phyloP scores from a whole-genome alignment of 2,888 invertebrate species.

The Anthoptus insignis region DNA sequence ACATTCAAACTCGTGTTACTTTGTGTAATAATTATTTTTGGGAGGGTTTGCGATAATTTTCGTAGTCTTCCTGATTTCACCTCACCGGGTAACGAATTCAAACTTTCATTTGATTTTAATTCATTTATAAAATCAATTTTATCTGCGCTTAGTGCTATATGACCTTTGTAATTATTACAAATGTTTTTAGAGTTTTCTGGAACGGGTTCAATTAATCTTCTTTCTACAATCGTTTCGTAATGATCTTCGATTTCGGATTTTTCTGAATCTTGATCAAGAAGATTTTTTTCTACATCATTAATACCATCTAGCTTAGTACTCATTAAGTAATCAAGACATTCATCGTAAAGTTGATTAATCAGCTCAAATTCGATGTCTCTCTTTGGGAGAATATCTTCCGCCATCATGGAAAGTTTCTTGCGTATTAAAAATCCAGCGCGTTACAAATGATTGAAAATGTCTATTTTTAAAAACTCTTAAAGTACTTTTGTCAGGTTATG shows the following conservation, averaged over 20 bases:
- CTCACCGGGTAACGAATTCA: slow-evolving; percentile 60
- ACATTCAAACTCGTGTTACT: slow-evolving; percentile 68
- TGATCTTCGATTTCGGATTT: slow-evolving; percentile 51
- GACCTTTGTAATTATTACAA: slow-evolving; percentile 34
- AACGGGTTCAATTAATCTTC: slow-evolving; percentile 27
- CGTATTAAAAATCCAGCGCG: background rate
- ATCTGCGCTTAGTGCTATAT: slow-evolving; percentile 24
- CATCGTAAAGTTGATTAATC: slow-evolving; percentile 75
- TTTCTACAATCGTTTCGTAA: slow-evolving; percentile 62
- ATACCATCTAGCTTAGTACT: slow-evolving; percentile 43
- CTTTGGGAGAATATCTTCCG: slow-evolving; percentile 47
- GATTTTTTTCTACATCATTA: slow-evolving; percentile 19
- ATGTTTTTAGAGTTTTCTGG: background rate
- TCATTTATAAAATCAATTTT: slow-evolving; percentile 66
- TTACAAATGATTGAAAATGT: background rate
- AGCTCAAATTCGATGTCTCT: slow-evolving; percentile 63
- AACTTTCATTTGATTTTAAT: slow-evolving; percentile 61
- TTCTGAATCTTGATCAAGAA: slow-evolving; percentile 21
- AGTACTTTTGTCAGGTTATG: too few species aligned
- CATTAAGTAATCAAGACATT: slow-evolving; percentile 74
- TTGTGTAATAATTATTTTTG: slow-evolving; percentile 78
- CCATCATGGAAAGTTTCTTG: slow-evolving; percentile 49
- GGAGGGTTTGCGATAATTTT: slow-evolving; percentile 71
- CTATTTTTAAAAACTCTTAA: slow-evolving; percentile 7
- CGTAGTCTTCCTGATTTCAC: slow-evolving; percentile 69